Evolutionary conservation across 2,797 vertebrate genomes (phyloP), one percentile per base, ranked within the genome.

Genomic region (Cynopterus sphinx): DNA sequence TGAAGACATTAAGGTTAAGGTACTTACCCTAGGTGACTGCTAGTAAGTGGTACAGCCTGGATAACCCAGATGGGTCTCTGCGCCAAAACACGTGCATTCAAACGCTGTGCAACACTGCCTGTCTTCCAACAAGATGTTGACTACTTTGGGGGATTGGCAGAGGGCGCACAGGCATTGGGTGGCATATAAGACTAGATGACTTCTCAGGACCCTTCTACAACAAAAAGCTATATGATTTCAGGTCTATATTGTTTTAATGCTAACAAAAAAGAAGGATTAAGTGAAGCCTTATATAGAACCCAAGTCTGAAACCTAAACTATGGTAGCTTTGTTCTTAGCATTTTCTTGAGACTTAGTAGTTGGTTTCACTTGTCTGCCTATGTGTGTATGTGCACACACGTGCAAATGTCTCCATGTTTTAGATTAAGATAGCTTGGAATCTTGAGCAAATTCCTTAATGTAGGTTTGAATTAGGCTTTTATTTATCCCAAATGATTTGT

Each of bases 401-500:
- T 77, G 28, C 70, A 65, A 17, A 71, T 84, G 33, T 73, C 15
- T 31, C 36, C 19, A 9, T 22, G 9, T 75, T 53, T 74, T 81
- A 24, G 90, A 36, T 71, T 17, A 77, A 87, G 87, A 36, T 39
- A 39, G 49, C 28, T 77, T 90, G 67, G 65, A 89, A 57, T 90
- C 65, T 89, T 49, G 33, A 82, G 31, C 39, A 77, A 59, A 87
- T 73, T 93, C 46, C 43, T 94, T 75, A 87, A 71, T 74, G 22
- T 5, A 43, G 7, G 17, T 31, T 78, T 79, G 21, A 85, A 61
- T 83, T 92, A 65, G 0, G 65, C 19, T 59, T 97, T 95, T 86
- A 21, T 59, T 96, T 17, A 65, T 88, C 82, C 91, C 36, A 65
- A 77, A 87, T 92, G 55, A 71, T 89, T 89, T 83, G 28, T 9